phyloP scores from a whole-genome alignment of 2,888 invertebrate species.

The Cephus rjabovi region DNA sequence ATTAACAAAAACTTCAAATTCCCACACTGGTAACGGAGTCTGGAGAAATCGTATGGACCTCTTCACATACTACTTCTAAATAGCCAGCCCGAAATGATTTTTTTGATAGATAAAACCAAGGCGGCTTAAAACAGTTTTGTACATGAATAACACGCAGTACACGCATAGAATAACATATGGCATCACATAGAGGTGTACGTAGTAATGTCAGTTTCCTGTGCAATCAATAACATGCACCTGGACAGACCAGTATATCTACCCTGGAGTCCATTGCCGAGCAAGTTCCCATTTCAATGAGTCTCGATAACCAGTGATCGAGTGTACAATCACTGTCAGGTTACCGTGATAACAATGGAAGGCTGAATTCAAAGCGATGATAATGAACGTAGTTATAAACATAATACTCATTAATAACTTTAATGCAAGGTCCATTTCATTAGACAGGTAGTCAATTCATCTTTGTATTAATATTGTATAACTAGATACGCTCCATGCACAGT shows the following conservation, averaged over 20 bases:
- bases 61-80: background rate
- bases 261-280: background rate
- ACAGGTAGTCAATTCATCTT: background rate
- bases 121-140: background rate
- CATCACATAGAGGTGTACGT: background rate
- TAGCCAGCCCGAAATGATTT: background rate
- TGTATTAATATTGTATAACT: background rate
- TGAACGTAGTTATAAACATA: background rate
- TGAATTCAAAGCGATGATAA: background rate
- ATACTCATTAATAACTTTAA: background rate
- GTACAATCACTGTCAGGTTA: background rate
- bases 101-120: background rate
- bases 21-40: background rate
- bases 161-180: background rate
- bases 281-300: background rate
- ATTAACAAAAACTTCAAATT: background rate
- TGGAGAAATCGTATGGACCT: no score
- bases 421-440: background rate
- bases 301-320: conserved; percentile 3
- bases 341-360: background rate
- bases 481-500: background rate
- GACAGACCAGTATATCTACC: background rate
- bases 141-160: background rate
- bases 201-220: background rate
- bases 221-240: background rate